A percentile compares a stretch with the other conserved stretches of the same genome.
Conservation (phyloP, 53 echinoderm and acorn worm species). For the Astropecten irregularis region DNA sequence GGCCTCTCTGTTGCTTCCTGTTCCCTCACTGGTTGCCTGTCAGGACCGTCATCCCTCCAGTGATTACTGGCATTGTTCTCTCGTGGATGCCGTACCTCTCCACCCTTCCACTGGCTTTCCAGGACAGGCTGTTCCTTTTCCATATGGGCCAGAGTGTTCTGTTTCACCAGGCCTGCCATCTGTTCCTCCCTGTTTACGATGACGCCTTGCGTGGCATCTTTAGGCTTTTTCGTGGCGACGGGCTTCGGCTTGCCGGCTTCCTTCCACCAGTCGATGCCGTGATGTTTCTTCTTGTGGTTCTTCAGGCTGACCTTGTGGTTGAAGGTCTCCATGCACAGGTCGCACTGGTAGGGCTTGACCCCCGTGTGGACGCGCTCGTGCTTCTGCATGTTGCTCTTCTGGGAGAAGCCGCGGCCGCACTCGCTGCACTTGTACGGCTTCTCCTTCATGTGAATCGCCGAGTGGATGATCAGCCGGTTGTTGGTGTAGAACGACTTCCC, state of each 20-base stretch:
- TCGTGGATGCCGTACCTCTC: neutral
- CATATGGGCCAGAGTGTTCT: neutral
- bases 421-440: constrained; percentile 84
- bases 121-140: neutral
- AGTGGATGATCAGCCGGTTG: constrained; percentile 20
- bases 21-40: constrained; percentile 15
- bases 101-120: constrained; percentile 34
- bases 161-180: neutral
- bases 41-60: constrained; percentile 6
- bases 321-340: constrained; percentile 77
- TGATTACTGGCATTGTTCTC: neutral
- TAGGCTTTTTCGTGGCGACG: neutral
- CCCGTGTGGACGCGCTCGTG: constrained; percentile 90
- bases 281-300: constrained; percentile 86
- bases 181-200: neutral
- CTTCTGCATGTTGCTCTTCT: constrained; percentile 80
- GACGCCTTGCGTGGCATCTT: neutral
- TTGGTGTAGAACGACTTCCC: constrained; percentile 32
- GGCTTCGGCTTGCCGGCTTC: constrained; percentile 33
- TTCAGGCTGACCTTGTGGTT: constrained; percentile 93
- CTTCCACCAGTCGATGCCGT: constrained; percentile 89
- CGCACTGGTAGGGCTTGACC: constrained; percentile 83
- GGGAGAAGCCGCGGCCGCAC: constrained; percentile 82
- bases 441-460: constrained; percentile 40
- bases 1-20: neutral